These are phyloP conservation scores for Dendrocincla fuliginosa DNA, from an alignment of 2,797 vertebrate species.

Conservation along the genomic window DNA sequence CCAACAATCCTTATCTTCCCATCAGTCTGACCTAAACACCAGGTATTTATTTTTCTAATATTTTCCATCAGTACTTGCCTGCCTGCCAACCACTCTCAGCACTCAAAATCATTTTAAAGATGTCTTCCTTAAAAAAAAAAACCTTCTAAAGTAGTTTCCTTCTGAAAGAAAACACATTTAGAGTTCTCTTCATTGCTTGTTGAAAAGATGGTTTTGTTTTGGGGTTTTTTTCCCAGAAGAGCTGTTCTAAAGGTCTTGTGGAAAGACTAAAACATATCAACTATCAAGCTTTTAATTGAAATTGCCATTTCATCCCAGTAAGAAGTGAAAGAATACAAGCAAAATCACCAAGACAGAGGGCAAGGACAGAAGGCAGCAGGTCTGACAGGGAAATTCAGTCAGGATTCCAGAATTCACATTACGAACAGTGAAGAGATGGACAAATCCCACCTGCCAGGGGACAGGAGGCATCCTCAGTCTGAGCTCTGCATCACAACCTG, in stretches of 20 bases:
- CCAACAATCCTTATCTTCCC: not conserved
- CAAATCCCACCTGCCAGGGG: not conserved
- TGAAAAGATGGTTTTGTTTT: not conserved
- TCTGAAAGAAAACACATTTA: not conserved
- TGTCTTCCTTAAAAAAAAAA: not conserved
- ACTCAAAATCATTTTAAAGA: not conserved
- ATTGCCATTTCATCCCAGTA: not conserved
- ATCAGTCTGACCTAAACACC: not conserved
- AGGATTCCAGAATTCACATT: not conserved
- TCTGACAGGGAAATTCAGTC: not conserved
- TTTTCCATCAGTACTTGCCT: not conserved
- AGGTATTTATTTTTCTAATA: not conserved
- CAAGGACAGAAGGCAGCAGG: not conserved
- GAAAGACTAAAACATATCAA: not conserved
- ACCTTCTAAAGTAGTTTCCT: not conserved
- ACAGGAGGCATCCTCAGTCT: not conserved
- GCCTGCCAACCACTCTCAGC: not conserved
- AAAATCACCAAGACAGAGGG: not conserved
- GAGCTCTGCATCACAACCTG: not conserved
- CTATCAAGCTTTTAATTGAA: not conserved
- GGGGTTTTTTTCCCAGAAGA: not conserved
- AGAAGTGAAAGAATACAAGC: not conserved
- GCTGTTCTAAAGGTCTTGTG: not conserved
- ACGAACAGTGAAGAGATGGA: not conserved
- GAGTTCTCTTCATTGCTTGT: not conserved